phyloP scores from a whole-genome alignment of 2,888 invertebrate species.

The Acanthopleura granulata region DNA sequence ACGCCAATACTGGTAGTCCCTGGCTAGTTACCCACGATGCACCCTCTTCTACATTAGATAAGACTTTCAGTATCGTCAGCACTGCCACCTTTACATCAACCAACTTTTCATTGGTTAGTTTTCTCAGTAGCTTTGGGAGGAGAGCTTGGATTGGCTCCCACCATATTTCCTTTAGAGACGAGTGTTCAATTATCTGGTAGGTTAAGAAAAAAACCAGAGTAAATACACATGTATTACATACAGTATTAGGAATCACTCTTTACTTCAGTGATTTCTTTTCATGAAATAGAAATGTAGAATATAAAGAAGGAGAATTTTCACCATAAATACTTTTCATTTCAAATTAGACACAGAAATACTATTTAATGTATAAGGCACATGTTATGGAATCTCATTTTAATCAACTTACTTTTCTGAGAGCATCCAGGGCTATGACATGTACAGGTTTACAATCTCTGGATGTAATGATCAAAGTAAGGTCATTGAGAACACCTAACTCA shows the following conservation, averaged over 20 bases:
- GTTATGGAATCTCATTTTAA: no score
- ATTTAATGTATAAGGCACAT: no score
- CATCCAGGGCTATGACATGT: background rate
- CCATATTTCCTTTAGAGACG: background rate
- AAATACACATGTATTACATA: no score
- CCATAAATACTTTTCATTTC: no score
- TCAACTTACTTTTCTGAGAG: background rate
- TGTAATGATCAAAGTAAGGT: constrained; percentile 7
- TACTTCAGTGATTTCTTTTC: no score
- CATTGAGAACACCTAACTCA: constrained; percentile 28
- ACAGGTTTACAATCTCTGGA: background rate
- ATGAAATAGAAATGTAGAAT: no score
- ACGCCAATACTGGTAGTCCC: background rate
- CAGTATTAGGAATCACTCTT: no score
- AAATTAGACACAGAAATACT: no score
- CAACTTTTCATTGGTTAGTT: background rate
- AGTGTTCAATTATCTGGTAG: background rate
- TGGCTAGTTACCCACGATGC: background rate
- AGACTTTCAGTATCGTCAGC: background rate
- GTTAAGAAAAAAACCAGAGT: no score
- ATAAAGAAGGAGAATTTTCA: no score
- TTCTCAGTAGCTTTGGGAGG: background rate
- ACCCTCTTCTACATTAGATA: background rate
- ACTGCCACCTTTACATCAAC: constrained; percentile 9
- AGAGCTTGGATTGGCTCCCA: constrained; percentile 11